phyloP scores from a whole-genome alignment of 2,797 vertebrate genomes.

The Knipowitschia caucasica region DNA sequence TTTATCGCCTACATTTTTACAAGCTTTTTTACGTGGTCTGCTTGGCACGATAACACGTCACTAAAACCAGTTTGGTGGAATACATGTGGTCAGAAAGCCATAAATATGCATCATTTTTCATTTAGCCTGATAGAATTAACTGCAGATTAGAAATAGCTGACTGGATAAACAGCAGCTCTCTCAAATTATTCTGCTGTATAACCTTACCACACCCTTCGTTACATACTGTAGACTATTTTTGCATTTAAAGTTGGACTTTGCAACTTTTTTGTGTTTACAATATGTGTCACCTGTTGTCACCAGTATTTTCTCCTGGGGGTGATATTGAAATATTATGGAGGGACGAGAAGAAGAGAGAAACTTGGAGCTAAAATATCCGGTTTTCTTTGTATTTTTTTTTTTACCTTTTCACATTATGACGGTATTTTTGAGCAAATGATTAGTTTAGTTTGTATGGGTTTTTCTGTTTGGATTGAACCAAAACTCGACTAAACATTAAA shows the following conservation, averaged over 20 bases:
- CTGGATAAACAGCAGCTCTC: not conserved
- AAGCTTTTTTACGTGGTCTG: conserved; percentile 23
- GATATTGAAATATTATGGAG: no score
- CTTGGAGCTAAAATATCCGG: no score
- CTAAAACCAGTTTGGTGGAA: conserved; percentile 12
- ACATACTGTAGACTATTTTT: not conserved
- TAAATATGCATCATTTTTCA: conserved; percentile 11
- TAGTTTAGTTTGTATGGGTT: no score
- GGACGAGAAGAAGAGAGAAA: no score
- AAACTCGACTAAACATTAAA: no score
- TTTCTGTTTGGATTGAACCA: no score
- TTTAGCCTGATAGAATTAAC: conserved; percentile 13
- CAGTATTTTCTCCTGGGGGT: no score
- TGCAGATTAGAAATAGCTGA: conserved; percentile 3
- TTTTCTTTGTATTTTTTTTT: no score
- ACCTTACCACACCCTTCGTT: not conserved
- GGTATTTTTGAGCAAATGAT: no score
- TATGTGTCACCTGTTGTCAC: no score
- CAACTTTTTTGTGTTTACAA: not conserved
- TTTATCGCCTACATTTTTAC: conserved; percentile 8
- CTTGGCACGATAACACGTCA: conserved; percentile 32
- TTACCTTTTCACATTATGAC: no score
- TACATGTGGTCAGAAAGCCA: conserved; percentile 20
- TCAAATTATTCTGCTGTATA: not conserved
- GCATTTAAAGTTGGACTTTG: not conserved